Evolutionary conservation across 1,140 invertebrate species (phyloP).

Genomic region (Drosophila micromelanica): DNA sequence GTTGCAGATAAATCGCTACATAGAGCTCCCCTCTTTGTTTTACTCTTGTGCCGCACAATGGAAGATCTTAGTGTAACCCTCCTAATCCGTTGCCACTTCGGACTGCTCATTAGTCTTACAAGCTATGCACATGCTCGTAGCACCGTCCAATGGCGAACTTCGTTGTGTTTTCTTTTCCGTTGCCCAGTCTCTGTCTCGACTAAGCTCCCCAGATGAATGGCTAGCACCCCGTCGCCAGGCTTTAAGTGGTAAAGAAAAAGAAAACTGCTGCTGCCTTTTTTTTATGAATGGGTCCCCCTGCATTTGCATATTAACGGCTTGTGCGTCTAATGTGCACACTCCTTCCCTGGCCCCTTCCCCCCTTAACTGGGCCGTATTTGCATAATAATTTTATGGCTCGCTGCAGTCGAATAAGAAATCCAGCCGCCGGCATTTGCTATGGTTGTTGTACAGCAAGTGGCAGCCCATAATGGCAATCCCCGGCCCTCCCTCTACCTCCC

Average conservation of each 20-base stretch:
- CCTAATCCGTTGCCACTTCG: slow-evolving; percentile 24
- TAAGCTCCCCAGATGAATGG: slow-evolving; percentile 5
- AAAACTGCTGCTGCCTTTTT: slow-evolving; percentile 12
- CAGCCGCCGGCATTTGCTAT: slow-evolving; percentile 42
- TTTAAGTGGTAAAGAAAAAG: neutral
- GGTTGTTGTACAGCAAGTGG: slow-evolving; percentile 60
- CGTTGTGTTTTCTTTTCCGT: slow-evolving; percentile 17
- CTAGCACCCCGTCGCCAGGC: slow-evolving; percentile 4
- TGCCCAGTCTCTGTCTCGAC: slow-evolving; percentile 24
- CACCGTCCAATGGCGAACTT: neutral
- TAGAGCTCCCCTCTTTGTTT: neutral
- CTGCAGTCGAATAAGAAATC: slow-evolving; percentile 69
- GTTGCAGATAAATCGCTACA: slow-evolving; percentile 8
- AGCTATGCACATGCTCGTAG: slow-evolving; percentile 36
- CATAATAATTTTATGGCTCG: slow-evolving; percentile 79
- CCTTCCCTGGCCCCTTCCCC: slow-evolving; percentile 13
- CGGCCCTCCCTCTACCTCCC: neutral
- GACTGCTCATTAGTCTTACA: slow-evolving; percentile 53
- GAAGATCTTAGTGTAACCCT: slow-evolving; percentile 22
- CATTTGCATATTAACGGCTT: slow-evolving; percentile 79
- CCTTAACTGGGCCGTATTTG: slow-evolving; percentile 46
- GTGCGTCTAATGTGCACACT: slow-evolving; percentile 73
- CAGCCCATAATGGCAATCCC: slow-evolving; percentile 50
- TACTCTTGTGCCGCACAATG: neutral
- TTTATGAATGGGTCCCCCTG: slow-evolving; percentile 46